Evolutionary conservation across 2,113 vertebrate species (phyloP), one percentile per base, ranked within the genome.

Genomic region (Aspidoscelis tigris): DNA sequence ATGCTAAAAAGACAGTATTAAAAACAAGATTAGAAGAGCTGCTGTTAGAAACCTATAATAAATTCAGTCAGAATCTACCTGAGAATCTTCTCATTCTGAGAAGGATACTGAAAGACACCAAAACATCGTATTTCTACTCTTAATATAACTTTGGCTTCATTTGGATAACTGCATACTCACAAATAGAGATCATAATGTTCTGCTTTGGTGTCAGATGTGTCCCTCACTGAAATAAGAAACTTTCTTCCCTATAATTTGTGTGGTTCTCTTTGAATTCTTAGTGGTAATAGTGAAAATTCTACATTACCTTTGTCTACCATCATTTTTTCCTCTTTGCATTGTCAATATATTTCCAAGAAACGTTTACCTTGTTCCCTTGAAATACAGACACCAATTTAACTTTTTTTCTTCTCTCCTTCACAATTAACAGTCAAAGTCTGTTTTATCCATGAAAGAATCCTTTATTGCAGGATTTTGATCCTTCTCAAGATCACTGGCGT

Each of bases 31-130:
- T 72, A 72, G 33, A 26, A 71, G 39, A 69, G 86, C 88, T 81
- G 70, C 87, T 88, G 92, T 84, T 89, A 83, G 92, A 93, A 88
- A 86, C 1, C 70, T 92, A 90, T 83, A 50, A 94, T 95, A 91
- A 85, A 91, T 94, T 88, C 92, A 93, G 94, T 95, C 92, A 95
- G 89, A 84, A 91, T 79, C 90, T 88, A 84, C 86, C 92, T 92
- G 90, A 90, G n/a, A n/a, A n/a, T n/a, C n/a, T n/a, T n/a, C n/a
- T n/a, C 80, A 89, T 86, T 86, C 83, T 93, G 90, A 84, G 41
- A 43, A 86, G 89, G 91, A 83, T 94, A 90, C 91, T 93, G 86
- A 89, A 90, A 88, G 86, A 85, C 78, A 85, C 14, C 3, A 90
- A 88, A 87, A 85, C 78, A 85, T 58, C 3, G 88, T 90, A 92